Evolutionary conservation across 2,888 invertebrate genomes (phyloP), one percentile per base, ranked within the genome.

Genomic region (Muschampia plurimacula): DNA sequence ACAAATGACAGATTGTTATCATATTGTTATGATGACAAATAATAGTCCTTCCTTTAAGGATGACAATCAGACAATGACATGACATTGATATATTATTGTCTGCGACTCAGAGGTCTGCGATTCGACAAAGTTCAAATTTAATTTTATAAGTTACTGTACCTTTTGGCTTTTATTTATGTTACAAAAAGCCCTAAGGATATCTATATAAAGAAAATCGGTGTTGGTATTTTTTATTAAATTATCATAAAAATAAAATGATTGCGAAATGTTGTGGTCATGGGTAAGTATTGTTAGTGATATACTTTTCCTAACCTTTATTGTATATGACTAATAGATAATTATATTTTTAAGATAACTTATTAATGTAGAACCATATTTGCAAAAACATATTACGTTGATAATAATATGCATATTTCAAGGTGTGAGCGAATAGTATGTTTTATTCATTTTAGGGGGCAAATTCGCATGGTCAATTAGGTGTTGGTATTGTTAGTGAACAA

Each of bases 401-500:
- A 36, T 4, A 36, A 36, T 6, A 6, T 36, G 36, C 36, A 36
- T 36, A 36, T 36, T 32, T 32, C 3, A 32, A 3, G 36, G 36
- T 36, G 36, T 36, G 36, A 36, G 2, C 36, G 2, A 6, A 36
- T 36, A 36, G 6, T 4, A 6, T 55, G 15, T 55, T 55, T 63
- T 22, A 6, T 39, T n/a, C 13, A 41, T 15, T 63, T 62, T 91
- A 97, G 97, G 97, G 97, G 82, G 97, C 97, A 73, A 98, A 98
- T 90, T 97, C 97, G 76, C 97, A 97, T 85, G 97, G 97, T 67
- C 97, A 98, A 88, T 93, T 98, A 75, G 97, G 97, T 76, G 94
- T 96, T 82, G 96, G 96, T 75, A 85, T 91, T 75, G 93, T 94
- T 78, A 96, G 95, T 78, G 97, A 97, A 84, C 96, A 97, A 89